Conservation (phyloP, 92 coral and sea anemone genomes). For the Chrysogorgia sp. region DNA sequence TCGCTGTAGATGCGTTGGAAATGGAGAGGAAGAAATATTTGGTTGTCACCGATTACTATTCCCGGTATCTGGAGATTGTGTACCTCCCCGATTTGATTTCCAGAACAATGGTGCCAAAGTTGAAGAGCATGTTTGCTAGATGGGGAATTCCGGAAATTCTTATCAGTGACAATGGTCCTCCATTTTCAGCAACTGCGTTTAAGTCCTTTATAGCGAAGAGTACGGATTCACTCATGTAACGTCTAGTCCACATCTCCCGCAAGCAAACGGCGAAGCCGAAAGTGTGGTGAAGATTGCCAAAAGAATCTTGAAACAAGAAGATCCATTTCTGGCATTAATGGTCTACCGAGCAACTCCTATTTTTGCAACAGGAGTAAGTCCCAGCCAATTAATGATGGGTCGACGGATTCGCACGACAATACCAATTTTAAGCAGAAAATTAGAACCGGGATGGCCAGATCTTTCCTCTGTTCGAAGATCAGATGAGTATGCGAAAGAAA, state of each 20-base stretch:
- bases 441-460: conserved; percentile 8
- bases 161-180: conserved; percentile 60
- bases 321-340: conserved; percentile 43
- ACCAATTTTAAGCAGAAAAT: conserved; percentile 6
- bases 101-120: conserved; percentile 46
- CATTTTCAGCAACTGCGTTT: conserved; percentile 47
- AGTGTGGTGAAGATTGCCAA: no score
- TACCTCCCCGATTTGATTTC: conserved; percentile 40
- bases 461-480: neutral
- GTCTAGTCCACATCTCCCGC: conserved; percentile 62
- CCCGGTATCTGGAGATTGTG: conserved; percentile 44
- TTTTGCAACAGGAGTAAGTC: conserved; percentile 42
- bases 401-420: conserved; percentile 29
- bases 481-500: conserved; percentile 23
- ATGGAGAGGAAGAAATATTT: conserved; percentile 41
- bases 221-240: conserved; percentile 57
- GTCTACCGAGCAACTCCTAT: conserved; percentile 43
- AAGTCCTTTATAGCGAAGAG: conserved; percentile 27
- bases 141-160: conserved; percentile 60
- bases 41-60: conserved; percentile 50
- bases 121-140: conserved; percentile 63
- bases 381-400: conserved; percentile 30
- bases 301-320: conserved; percentile 23
- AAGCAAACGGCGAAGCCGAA: conserved; percentile 48
- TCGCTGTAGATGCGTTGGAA: conserved; percentile 52